Base-by-base conservation (phyloP, 2,797 vertebrate genomes). In the Spinus olivaceus region DNA sequence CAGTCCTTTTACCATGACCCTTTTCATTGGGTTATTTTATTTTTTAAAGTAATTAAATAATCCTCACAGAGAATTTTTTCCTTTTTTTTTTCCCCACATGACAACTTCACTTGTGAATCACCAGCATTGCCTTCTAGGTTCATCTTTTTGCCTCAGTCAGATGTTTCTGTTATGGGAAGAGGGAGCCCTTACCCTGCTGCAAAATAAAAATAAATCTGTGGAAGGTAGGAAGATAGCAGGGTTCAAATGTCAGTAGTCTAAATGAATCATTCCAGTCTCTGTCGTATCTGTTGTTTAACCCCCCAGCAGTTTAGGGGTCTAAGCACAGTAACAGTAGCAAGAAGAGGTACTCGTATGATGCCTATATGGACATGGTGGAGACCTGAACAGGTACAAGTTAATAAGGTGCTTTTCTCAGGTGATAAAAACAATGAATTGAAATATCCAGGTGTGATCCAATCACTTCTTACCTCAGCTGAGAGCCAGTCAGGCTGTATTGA, bases 31-130 rank as follows among this genome's bases (percentile, higher is more conserved):
- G 12, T 51, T 60, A 10, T 50, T 80, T 53, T 35, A 1, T 14
- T 32, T 66, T 46, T 14, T 15, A 4, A 32, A 81, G 13, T 12
- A 42, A 63, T 67, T 4, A 60, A 79, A 53, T 81, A 83, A 59
- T n/a, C 54, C 54, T 30, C 0, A 0, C 1, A 6, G 16, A 76
- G 21, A 17, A 37, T 37, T 85, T 61, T 33, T 24, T 6, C 4
- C 2, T 17, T 20, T 30, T n/a, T n/a, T 13, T 15, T 18, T 1
- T 1, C 1, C 5, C 8, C 15, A 14, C 2, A 1, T 7, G 23
- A 30, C 3, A 4, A 14, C 72, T 88, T 69, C 4, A 2, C 33
- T 24, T 71, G 12, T 8, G n/a, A 76, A 59, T 60, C 35, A 24
- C 13, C 32, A 28, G 12, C 1, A 0, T 27, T 86, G 25, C 46